These are phyloP conservation scores for Brachyrhaphis roseni DNA, from an alignment of 2,797 vertebrate species.

Conservation along the genomic window DNA sequence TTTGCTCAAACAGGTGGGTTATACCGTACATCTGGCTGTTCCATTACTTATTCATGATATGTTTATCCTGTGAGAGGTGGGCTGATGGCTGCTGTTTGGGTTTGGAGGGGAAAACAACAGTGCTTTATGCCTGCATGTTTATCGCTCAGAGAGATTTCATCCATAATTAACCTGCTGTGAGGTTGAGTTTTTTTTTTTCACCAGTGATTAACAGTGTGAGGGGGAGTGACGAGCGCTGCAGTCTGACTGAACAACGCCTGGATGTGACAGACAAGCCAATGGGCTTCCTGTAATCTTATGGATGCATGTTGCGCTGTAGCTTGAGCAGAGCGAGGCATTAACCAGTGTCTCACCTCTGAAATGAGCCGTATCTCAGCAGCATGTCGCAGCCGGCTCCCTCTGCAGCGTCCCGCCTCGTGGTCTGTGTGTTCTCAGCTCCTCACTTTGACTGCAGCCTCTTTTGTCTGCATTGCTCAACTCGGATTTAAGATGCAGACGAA, in stretches of 20 bases:
- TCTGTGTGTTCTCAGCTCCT: background rate
- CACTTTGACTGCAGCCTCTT: slow-evolving; percentile 38
- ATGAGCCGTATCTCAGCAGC: background rate
- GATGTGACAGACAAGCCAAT: background rate
- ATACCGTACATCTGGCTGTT: background rate
- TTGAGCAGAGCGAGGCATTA: background rate
- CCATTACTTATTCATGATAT: slow-evolving; percentile 57
- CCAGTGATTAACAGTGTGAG: slow-evolving; percentile 41
- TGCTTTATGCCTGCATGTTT: slow-evolving; percentile 25
- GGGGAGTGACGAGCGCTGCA: slow-evolving; percentile 37
- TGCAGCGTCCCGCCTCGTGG: background rate
- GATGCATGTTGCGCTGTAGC: background rate
- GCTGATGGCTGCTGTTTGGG: slow-evolving; percentile 39
- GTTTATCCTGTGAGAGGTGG: slow-evolving; percentile 24
- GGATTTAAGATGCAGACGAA: background rate
- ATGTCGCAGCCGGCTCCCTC: background rate
- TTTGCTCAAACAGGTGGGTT: background rate
- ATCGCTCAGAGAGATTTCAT: slow-evolving; percentile 31
- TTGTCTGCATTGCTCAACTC: slow-evolving; percentile 58
- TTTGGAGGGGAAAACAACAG: slow-evolving; percentile 33
- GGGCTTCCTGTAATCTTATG: background rate
- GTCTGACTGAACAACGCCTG: slow-evolving; percentile 48
- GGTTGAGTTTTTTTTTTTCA: slow-evolving; percentile 10
- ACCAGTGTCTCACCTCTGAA: background rate
- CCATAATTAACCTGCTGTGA: slow-evolving; percentile 46